phyloP scores from a whole-genome alignment of 2,888 invertebrate genomes.

The Sphinx pinastri region DNA sequence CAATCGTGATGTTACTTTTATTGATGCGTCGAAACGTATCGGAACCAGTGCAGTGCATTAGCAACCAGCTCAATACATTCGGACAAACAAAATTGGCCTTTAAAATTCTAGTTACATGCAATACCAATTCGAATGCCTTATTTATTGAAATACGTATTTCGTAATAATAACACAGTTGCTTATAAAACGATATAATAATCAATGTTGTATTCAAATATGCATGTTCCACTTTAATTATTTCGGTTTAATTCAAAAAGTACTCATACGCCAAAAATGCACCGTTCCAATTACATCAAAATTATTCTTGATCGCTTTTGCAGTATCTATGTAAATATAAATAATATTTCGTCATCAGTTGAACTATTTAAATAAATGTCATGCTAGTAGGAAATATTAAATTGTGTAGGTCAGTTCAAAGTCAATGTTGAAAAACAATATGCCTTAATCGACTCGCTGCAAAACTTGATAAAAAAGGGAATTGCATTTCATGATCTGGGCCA shows the following conservation, averaged over 20 bases:
- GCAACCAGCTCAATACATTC: slow-evolving; percentile 26
- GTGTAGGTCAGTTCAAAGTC: slow-evolving; percentile 20
- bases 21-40: slow-evolving; percentile 43
- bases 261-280: neutral
- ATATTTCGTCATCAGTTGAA: slow-evolving; percentile 14
- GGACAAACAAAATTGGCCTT: slow-evolving; percentile 39
- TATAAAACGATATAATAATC: slow-evolving; percentile 29
- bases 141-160: slow-evolving; percentile 31
- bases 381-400: neutral
- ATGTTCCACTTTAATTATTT: slow-evolving; percentile 33
- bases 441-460: neutral
- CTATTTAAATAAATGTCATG: slow-evolving; percentile 3
- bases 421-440: neutral
- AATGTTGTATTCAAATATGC: slow-evolving; percentile 33
- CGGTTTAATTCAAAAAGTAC: slow-evolving; percentile 7
- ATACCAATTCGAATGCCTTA: slow-evolving; percentile 34
- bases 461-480: slow-evolving; percentile 9
- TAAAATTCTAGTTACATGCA: slow-evolving; percentile 37
- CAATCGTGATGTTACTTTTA: slow-evolving; percentile 51
- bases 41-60: slow-evolving; percentile 36
- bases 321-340: slow-evolving; percentile 1
- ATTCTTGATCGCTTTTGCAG: neutral
- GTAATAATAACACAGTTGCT: slow-evolving; percentile 36
- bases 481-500: slow-evolving; percentile 1
- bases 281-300: neutral